These are phyloP conservation scores for Polydrusus tereticollis DNA, from an alignment of 2,888 invertebrate species.

Conservation along the genomic window DNA sequence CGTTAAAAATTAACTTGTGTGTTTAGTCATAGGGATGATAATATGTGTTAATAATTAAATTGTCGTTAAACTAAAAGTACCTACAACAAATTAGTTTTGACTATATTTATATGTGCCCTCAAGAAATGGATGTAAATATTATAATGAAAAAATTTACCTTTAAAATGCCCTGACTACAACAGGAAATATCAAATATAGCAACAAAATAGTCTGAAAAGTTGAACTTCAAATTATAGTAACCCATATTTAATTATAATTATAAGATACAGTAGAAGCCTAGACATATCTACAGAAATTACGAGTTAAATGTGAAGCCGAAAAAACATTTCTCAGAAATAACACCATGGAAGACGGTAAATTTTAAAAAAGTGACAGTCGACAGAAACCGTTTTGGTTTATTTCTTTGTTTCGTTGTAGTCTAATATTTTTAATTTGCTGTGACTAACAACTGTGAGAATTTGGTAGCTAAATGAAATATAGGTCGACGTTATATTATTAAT, in stretches of 20 bases:
- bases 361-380: constrained; percentile 35
- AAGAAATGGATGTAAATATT: too few relatives aligned
- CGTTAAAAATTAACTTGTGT: too few relatives aligned
- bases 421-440: constrained; percentile 25
- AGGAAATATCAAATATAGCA: constrained; percentile 23
- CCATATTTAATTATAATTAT: constrained; percentile 40
- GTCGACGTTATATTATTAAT: too few relatives aligned
- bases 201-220: constrained; percentile 21
- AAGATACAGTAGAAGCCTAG: constrained; percentile 38
- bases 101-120: too few relatives aligned
- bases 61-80: too few relatives aligned
- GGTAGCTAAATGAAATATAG: not conserved
- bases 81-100: too few relatives aligned
- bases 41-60: too few relatives aligned
- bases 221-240: constrained; percentile 26
- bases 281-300: constrained; percentile 36
- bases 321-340: constrained; percentile 34
- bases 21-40: too few relatives aligned
- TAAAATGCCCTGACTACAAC: constrained; percentile 26
- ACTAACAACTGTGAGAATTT: constrained; percentile 13
- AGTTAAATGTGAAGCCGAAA: constrained; percentile 17
- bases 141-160: not conserved
- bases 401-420: constrained; percentile 33
- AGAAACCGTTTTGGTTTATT: constrained; percentile 29
- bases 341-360: constrained; percentile 34